Evolutionary conservation across 2,888 invertebrate genomes (phyloP).

Genomic region (Scaptodrosophila latifasciaeformis): DNA sequence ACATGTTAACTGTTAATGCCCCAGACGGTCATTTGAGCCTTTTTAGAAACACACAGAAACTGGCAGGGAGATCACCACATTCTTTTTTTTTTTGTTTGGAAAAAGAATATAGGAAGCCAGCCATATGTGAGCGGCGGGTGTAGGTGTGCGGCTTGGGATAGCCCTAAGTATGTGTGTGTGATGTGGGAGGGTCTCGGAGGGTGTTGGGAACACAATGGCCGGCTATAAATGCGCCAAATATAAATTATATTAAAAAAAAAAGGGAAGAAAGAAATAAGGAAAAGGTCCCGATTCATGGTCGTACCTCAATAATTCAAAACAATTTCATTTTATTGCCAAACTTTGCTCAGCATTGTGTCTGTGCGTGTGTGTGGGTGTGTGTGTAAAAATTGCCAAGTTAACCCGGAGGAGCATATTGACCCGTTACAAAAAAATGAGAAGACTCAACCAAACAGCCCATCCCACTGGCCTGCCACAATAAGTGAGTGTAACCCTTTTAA

Average conservation of each 20-base stretch:
- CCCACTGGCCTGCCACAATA: neutral
- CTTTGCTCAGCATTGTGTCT: conserved; percentile 11
- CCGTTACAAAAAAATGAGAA: too few relatives aligned
- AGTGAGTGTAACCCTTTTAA: conserved; percentile 38
- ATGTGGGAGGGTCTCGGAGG: neutral
- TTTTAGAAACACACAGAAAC: too few relatives aligned
- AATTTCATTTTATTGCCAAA: conserved; percentile 62
- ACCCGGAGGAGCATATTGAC: conserved; percentile 51
- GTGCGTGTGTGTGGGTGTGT: conserved; percentile 26
- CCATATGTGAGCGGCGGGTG: neutral
- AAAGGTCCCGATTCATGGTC: conserved; percentile 22
- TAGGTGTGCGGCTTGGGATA: neutral
- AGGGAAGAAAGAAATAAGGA: conserved; percentile 1
- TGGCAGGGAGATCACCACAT: too few relatives aligned
- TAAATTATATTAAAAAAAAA: conserved; percentile 58
- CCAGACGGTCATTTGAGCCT: conserved; percentile 57
- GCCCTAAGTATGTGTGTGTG: neutral
- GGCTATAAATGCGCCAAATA: conserved; percentile 51
- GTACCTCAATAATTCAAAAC: conserved; percentile 67
- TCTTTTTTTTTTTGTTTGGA: conserved; percentile 13
- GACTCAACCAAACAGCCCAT: too few relatives aligned
- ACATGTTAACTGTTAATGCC: conserved; percentile 65
- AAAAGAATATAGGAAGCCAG: too few relatives aligned
- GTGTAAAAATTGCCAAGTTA: conserved; percentile 41
- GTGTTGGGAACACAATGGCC: conserved; percentile 4